Evolutionary conservation across 2,113 vertebrate genomes (phyloP), one percentile per base, ranked within the genome.

Genomic region (Thalassoma bifasciatum): DNA sequence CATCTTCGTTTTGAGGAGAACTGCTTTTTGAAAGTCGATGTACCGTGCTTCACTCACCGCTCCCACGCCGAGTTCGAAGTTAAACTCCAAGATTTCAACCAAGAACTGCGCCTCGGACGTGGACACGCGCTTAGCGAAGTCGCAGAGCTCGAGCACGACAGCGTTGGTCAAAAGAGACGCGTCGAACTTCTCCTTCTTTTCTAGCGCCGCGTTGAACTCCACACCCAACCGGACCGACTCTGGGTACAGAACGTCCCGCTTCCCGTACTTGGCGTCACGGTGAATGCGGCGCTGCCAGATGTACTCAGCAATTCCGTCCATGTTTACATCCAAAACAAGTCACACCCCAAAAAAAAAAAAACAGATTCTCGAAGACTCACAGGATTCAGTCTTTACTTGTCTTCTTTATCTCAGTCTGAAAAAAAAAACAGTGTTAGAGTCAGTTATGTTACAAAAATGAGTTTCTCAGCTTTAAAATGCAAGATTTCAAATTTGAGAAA

Each of bases 281-380:
- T 57, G 26, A 13, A 84, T 70, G 30, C 82, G 85, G 8, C 44
- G 72, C 60, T 64, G 60, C 85, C 85, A 87, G 52, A 87, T 58
- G 71, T 84, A 79, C 0, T 69, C 42, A 1, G 51, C 54, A 1
- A 61, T 40, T 24, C 2, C 5, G 5, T 72, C 75, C 63, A 78
- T 78, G 58, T 8, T 46, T 17, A 50, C n/a, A 14, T 37, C n/a
- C 26, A 36, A 44, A 50, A 1, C 8, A 36, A 30, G 16, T n/a
- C 16, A 34, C 30, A 16, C 21, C 8, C 34, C 37, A 36, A 53
- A 19, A 34, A 59, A 38, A n/a, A n/a, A 4, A 49, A 23, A 24
- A n/a, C 10, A 34, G 10, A 1, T 10, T 2, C 4, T 10, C 40
- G 1, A 13, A 1, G 4, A 4, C 4, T 3, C 11, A 1, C 2